A percentile compares a stretch with the other conserved stretches of the same genome.
Conservation (phyloP, 1,140 invertebrate genomes). For the Psilanteris sp. region DNA sequence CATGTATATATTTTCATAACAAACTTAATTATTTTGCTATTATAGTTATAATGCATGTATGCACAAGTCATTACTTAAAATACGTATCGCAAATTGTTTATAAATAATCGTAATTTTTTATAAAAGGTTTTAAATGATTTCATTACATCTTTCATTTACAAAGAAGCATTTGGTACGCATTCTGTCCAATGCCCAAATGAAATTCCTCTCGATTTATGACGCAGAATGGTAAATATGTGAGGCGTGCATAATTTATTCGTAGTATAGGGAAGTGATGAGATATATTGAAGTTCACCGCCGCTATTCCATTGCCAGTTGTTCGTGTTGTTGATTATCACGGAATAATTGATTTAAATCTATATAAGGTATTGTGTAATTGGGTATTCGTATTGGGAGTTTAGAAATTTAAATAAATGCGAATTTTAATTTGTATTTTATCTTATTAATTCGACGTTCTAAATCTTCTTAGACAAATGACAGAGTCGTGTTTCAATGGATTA, state of each 20-base stretch:
- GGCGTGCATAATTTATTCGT: conserved; percentile 52
- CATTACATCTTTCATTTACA: background rate
- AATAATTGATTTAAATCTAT: conserved; percentile 36
- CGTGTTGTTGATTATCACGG: conserved; percentile 17
- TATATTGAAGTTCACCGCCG: conserved; percentile 30
- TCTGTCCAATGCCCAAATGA: conserved; percentile 11
- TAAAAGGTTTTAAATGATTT: background rate
- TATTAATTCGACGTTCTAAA: too few relatives aligned
- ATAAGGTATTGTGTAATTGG: conserved; percentile 24
- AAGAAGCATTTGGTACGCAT: conserved; percentile 6
- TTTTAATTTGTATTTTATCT: conserved; percentile 10
- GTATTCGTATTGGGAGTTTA: conserved; percentile 22
- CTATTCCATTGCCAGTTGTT: conserved; percentile 15
- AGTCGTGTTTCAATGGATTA: background rate
- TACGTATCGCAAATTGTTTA: too few relatives aligned
- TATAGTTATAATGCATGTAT: too few relatives aligned
- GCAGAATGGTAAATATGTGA: conserved; percentile 40
- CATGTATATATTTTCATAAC: too few relatives aligned
- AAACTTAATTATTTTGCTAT: too few relatives aligned
- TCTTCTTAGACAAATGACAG: background rate
- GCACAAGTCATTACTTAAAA: too few relatives aligned
- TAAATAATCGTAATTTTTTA: too few relatives aligned
- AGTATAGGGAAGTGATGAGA: conserved; percentile 30
- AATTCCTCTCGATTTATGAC: conserved; percentile 35
- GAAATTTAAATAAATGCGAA: conserved; percentile 13